Evolutionary conservation across 1,140 invertebrate species (phyloP).

Genomic region (Drosophila athabasca): DNA sequence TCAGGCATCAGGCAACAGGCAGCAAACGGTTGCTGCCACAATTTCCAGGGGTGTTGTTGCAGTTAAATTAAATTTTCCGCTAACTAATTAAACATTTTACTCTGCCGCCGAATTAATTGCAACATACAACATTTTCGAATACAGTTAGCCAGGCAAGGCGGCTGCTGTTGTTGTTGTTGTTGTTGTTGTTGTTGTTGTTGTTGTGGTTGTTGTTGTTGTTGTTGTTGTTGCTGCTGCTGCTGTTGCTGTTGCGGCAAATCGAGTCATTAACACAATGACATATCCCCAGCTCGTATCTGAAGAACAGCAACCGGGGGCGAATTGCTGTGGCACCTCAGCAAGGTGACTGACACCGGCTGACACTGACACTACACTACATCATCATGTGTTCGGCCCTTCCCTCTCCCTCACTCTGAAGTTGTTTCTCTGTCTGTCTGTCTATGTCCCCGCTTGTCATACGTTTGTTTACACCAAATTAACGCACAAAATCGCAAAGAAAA

Average conservation of each 20-base stretch:
- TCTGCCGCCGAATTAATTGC: slow-evolving; percentile 34
- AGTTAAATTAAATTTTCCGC: slow-evolving; percentile 73
- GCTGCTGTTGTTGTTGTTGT: neutral
- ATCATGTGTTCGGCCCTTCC: neutral
- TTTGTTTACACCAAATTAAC: slow-evolving; percentile 71
- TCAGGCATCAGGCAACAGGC: slow-evolving; percentile 6
- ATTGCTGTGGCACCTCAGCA: slow-evolving; percentile 36
- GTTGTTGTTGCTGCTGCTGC: slow-evolving; percentile 9
- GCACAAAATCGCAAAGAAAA: slow-evolving; percentile 60
- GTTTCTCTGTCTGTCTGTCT: too few species aligned
- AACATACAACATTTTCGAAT: slow-evolving; percentile 11
- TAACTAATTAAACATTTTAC: slow-evolving; percentile 48
- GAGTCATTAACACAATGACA: slow-evolving; percentile 59
- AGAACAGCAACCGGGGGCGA: slow-evolving; percentile 17
- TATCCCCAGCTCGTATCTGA: slow-evolving; percentile 6
- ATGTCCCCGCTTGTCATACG: neutral
- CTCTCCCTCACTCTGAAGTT: neutral
- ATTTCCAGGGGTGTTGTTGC: slow-evolving; percentile 64
- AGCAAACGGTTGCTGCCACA: slow-evolving; percentile 15
- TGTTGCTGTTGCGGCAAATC: slow-evolving; percentile 10
- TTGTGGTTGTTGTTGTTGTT: neutral
- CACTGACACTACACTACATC: slow-evolving; percentile 11
- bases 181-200: slow-evolving; percentile 2
- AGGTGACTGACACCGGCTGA: slow-evolving; percentile 66
- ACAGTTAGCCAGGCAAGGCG: slow-evolving; percentile 12